A percentile compares a stretch with the other conserved stretches of the same genome.
Conservation (phyloP, 2,888 invertebrate genomes). For the Subacronicta megacephala region DNA sequence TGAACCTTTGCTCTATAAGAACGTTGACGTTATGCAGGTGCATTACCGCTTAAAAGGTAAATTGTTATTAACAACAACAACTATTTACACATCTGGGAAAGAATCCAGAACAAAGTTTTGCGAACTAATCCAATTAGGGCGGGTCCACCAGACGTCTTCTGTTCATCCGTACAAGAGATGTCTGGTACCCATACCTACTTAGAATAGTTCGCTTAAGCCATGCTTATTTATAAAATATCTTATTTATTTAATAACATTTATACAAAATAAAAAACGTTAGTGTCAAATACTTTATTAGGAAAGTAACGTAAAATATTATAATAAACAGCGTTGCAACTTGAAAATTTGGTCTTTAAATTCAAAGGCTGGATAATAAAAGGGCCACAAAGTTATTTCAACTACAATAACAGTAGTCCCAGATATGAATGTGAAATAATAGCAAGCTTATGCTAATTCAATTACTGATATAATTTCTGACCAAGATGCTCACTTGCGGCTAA, state of each 20-base stretch:
- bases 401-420: slow-evolving; percentile 54
- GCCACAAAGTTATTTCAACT: slow-evolving; percentile 41
- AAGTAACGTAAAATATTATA: neutral
- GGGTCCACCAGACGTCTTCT: slow-evolving; percentile 7
- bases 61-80: slow-evolving; percentile 51
- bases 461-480: slow-evolving; percentile 74
- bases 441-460: slow-evolving; percentile 76
- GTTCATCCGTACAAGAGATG: slow-evolving; percentile 51
- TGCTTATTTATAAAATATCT: slow-evolving; percentile 54
- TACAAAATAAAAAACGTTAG: neutral
- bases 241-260: slow-evolving; percentile 18
- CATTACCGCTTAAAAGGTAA: slow-evolving; percentile 7
- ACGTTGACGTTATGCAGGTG: too few relatives aligned
- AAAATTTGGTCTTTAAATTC: neutral
- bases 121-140: slow-evolving; percentile 83
- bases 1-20: too few relatives aligned
- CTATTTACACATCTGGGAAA: slow-evolving; percentile 68
- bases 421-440: slow-evolving; percentile 60
- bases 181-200: slow-evolving; percentile 54
- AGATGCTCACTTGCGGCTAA: slow-evolving; percentile 63
- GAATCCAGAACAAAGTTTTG: slow-evolving; percentile 76
- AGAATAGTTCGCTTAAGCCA: slow-evolving; percentile 43
- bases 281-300: neutral
- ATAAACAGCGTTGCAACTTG: neutral
- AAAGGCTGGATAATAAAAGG: slow-evolving; percentile 19